Evolutionary conservation across 2,113 vertebrate species (phyloP).

Genomic region (Podiceps cristatus): DNA sequence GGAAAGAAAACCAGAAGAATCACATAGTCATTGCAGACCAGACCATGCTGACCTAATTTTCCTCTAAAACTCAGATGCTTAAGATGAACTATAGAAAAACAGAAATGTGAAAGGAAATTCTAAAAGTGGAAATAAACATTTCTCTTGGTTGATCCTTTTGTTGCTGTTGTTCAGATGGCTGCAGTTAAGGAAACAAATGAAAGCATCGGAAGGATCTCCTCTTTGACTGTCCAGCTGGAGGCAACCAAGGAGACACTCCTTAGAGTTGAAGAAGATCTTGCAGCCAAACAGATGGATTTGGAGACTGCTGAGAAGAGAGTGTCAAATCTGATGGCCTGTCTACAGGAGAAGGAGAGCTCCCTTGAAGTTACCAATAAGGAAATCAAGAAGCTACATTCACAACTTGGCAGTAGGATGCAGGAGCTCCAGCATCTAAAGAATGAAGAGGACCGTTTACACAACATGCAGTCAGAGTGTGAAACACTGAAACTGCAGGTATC

Average conservation of each 20-base stretch:
- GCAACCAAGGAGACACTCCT: slow-evolving; percentile 68
- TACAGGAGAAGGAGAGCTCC: slow-evolving; percentile 69
- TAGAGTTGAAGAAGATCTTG: slow-evolving; percentile 56
- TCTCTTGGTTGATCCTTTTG: neutral
- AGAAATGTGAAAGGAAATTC: neutral
- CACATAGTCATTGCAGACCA: neutral
- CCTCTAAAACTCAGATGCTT: neutral
- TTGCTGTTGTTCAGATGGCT: slow-evolving; percentile 61
- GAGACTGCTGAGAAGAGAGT: slow-evolving; percentile 71
- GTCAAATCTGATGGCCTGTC: neutral
- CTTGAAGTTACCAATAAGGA: slow-evolving; percentile 61
- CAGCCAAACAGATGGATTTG: slow-evolving; percentile 49
- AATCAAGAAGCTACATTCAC: slow-evolving; percentile 61
- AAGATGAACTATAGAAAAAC: neutral
- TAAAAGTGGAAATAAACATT: neutral
- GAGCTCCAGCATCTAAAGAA: slow-evolving; percentile 71
- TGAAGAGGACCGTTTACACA: slow-evolving; percentile 55
- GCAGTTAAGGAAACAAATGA: slow-evolving; percentile 72
- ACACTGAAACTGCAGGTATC: slow-evolving; percentile 67
- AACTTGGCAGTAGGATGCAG: slow-evolving; percentile 69
- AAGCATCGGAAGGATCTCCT: slow-evolving; percentile 67
- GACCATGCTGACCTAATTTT: neutral
- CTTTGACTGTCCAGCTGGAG: slow-evolving; percentile 69
- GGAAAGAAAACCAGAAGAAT: neutral
- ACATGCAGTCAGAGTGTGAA: slow-evolving; percentile 56